These are phyloP conservation scores for Trichogramma dendrolimi DNA, from an alignment of 2,888 invertebrate species.

Conservation along the genomic window DNA sequence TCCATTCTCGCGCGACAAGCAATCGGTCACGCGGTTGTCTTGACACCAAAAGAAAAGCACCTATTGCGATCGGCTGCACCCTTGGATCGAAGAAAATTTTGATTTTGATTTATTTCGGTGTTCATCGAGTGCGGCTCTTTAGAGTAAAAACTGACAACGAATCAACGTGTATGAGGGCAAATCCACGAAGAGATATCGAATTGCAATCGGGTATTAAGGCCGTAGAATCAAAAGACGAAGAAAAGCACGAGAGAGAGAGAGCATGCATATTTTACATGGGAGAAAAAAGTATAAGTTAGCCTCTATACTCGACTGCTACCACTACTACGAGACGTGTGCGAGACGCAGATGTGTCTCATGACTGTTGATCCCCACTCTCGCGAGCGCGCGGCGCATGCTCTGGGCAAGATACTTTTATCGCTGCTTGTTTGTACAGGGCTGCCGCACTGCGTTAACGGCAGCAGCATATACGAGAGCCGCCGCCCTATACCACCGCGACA, in stretches of 20 bases:
- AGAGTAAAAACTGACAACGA: not conserved
- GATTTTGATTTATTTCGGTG: too few species aligned
- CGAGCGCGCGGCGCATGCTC: slow-evolving; percentile 52
- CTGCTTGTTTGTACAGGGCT: slow-evolving; percentile 50
- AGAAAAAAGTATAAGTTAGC: too few species aligned
- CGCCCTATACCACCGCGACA: too few species aligned
- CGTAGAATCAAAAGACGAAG: too few species aligned
- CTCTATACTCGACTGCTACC: too few species aligned
- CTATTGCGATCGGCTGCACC: too few species aligned
- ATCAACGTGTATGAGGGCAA: not conserved
- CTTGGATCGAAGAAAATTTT: too few species aligned
- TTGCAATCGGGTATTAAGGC: too few species aligned
- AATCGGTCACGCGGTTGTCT: too few species aligned
- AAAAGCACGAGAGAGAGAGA: not conserved
- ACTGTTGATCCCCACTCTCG: slow-evolving; percentile 52
- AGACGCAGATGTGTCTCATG: slow-evolving; percentile 50
- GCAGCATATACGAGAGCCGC: not conserved
- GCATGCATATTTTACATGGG: too few species aligned
- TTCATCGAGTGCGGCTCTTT: not conserved
- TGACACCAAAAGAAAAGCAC: too few species aligned
- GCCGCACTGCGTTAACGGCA: not conserved
- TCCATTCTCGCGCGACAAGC: too few species aligned
- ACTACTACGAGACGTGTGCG: slow-evolving; percentile 32
- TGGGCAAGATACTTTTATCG: slow-evolving; percentile 50
- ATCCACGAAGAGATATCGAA: not conserved